Conservation (phyloP, 2,888 invertebrate genomes). For the Eupithecia inturbata region DNA sequence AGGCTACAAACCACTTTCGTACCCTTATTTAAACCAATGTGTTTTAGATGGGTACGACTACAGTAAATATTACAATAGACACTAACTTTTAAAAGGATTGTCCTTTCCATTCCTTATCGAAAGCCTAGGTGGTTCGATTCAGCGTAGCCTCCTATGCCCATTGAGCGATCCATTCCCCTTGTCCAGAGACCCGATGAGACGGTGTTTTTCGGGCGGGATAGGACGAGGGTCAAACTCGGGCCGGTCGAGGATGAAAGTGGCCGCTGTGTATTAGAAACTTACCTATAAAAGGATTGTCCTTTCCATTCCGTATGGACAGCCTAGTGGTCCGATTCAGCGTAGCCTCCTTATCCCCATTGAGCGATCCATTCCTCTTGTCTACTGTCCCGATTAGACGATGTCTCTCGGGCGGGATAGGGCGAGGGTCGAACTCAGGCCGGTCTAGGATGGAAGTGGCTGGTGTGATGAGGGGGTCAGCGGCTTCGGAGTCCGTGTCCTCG, state of each 20-base stretch:
- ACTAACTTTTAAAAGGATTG: slow-evolving; percentile 75
- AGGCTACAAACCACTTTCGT: not conserved
- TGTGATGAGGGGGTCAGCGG: slow-evolving; percentile 82
- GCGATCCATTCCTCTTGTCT: slow-evolving; percentile 76
- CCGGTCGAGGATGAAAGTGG: slow-evolving; percentile 73
- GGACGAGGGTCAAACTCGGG: slow-evolving; percentile 68
- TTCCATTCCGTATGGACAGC: slow-evolving; percentile 77
- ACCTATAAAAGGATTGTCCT: slow-evolving; percentile 80
- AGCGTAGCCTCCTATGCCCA: slow-evolving; percentile 76
- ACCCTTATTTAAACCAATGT: not conserved
- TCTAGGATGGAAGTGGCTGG: slow-evolving; percentile 78
- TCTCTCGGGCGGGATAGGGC: slow-evolving; percentile 74
- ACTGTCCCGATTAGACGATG: slow-evolving; percentile 75
- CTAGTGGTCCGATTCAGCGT: slow-evolving; percentile 72
- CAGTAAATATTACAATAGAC: not conserved
- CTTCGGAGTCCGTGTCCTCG: slow-evolving; percentile 81
- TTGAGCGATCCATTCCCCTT: slow-evolving; percentile 76
- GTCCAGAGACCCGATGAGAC: slow-evolving; percentile 75
- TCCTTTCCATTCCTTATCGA: slow-evolving; percentile 79
- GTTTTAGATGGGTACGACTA: not conserved
- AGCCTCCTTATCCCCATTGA: slow-evolving; percentile 76
- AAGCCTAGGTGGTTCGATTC: slow-evolving; percentile 70
- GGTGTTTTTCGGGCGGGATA: slow-evolving; percentile 73
- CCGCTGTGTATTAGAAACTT: slow-evolving; percentile 62
- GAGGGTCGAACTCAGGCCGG: slow-evolving; percentile 66